These are phyloP conservation scores for Cnemophilus loriae DNA, from an alignment of 2,113 vertebrate species.

Conservation along the genomic window DNA sequence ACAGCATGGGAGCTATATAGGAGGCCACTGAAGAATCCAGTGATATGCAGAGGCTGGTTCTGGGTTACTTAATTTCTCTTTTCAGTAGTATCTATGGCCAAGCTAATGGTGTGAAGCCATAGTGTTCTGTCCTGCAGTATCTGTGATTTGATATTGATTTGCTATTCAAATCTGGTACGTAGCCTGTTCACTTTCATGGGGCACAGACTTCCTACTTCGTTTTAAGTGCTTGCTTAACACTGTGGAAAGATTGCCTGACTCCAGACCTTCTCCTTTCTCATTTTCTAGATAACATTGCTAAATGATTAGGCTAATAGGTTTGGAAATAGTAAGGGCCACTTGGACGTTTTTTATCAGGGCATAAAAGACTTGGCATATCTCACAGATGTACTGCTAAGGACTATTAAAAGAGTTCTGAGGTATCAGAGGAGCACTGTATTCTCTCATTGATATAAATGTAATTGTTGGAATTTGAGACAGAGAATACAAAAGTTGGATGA, in stretches of 20 bases:
- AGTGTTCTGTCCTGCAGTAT: background rate
- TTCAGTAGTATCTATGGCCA: background rate
- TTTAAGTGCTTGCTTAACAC: background rate
- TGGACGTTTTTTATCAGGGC: background rate
- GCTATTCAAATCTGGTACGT: background rate
- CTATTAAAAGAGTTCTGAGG: background rate
- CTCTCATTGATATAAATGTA: background rate
- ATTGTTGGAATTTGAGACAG: background rate
- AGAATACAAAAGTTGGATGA: background rate
- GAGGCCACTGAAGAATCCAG: background rate
- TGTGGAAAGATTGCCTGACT: background rate
- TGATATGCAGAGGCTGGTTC: background rate
- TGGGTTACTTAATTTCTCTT: background rate
- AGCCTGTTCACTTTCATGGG: background rate
- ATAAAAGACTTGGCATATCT: background rate
- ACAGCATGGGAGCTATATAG: background rate
- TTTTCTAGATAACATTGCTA: background rate
- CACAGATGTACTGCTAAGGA: background rate
- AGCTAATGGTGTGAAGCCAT: background rate
- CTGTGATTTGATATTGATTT: background rate
- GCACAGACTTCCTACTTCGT: background rate
- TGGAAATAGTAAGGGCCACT: background rate
- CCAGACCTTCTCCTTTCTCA: background rate
- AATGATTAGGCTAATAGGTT: background rate
- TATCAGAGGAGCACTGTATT: background rate